Conservation (phyloP, 2,888 invertebrate genomes). For the Calliopum simillimum region DNA sequence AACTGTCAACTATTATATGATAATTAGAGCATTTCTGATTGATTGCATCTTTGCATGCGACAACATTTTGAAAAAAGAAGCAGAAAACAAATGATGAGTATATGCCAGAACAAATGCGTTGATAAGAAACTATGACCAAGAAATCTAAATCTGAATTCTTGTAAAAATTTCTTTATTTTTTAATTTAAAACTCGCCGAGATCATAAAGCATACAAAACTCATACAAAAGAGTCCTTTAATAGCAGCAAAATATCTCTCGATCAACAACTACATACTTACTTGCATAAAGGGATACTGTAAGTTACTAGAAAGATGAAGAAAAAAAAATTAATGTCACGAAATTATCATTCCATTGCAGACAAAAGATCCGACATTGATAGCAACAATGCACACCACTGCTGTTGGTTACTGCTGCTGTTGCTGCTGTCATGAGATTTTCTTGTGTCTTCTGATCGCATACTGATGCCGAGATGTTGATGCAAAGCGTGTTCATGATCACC, state of each 20-base stretch:
- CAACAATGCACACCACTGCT: conserved; percentile 4
- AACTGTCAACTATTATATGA: conserved; percentile 29
- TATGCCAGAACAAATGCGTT: neutral
- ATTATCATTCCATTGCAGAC: conserved; percentile 54
- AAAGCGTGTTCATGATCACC: neutral
- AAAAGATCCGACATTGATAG: conserved; percentile 52
- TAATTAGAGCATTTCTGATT: conserved; percentile 37
- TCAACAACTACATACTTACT: no score
- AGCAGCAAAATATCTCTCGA: no score
- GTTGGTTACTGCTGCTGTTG: conserved; percentile 6
- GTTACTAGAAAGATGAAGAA: neutral
- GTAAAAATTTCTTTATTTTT: neutral
- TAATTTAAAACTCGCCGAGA: no score
- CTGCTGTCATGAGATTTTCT: neutral
- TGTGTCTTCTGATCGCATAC: neutral
- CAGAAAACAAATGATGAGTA: neutral
- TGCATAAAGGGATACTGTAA: neutral
- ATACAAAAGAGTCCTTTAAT: conserved; percentile 2
- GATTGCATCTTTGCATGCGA: conserved; percentile 22
- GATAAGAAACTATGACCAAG: conserved; percentile 1
- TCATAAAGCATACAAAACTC: neutral
- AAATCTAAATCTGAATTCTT: neutral
- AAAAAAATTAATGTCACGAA: conserved; percentile 57
- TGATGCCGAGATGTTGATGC: conserved; percentile 2
- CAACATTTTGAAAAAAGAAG: conserved; percentile 14